Conservation (phyloP, 1,140 invertebrate genomes). For the Papilio glaucus region DNA sequence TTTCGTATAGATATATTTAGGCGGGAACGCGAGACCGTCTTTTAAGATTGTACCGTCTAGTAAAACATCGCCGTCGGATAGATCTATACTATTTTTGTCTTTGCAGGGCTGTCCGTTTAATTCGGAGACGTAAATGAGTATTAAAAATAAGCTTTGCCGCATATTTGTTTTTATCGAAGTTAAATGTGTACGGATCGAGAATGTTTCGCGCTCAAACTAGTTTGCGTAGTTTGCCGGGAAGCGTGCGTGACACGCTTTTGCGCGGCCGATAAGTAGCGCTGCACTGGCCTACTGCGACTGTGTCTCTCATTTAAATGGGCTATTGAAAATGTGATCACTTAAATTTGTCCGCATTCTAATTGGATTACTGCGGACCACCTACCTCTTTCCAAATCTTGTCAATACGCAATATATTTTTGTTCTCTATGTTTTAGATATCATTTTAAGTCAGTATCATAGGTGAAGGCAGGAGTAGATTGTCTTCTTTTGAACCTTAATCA, state of each 20-base stretch:
- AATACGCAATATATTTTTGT: not conserved
- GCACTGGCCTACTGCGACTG: conserved; percentile 32
- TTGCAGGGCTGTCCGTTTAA: conserved; percentile 53
- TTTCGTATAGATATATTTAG: conserved; percentile 55
- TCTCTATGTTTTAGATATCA: too few relatives aligned
- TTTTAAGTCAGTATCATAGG: not conserved
- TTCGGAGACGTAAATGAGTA: conserved; percentile 44
- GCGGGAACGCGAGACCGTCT: conserved; percentile 54
- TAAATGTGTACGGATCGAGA: not conserved
- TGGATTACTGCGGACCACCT: conserved; percentile 23
- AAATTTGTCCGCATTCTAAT: conserved; percentile 20
- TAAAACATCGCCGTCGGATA: conserved; percentile 46
- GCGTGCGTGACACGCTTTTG: conserved; percentile 39
- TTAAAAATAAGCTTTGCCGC: conserved; percentile 50
- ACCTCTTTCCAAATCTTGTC: not conserved
- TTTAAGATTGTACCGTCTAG: conserved; percentile 49
- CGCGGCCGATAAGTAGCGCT: conserved; percentile 34
- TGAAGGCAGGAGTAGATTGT: not conserved
- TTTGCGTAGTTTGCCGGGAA: conserved; percentile 29
- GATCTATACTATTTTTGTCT: conserved; percentile 59
- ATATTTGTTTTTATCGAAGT: conserved; percentile 45
- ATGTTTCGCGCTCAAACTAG: conserved; percentile 31
- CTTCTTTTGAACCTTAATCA: too few relatives aligned
- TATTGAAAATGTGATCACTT: conserved; percentile 24
- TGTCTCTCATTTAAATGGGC: conserved; percentile 30